Conservation (phyloP, 2,113 vertebrate species). For the Gobiocypris rarus region DNA sequence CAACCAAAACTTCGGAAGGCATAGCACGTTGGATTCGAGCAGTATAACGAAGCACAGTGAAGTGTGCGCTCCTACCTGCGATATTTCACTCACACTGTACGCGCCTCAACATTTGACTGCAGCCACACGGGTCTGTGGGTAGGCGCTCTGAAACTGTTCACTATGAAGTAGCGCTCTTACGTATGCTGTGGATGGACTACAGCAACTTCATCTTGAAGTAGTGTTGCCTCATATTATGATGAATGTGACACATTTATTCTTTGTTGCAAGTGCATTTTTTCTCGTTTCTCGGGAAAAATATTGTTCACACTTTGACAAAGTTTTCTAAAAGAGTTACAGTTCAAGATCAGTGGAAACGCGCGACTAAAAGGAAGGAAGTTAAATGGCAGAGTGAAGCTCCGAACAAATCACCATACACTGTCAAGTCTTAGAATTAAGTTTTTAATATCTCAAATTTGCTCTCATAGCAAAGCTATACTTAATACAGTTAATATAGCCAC, state of each 20-base stretch:
- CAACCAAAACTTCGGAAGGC: slow-evolving; percentile 55
- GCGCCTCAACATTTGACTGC: slow-evolving; percentile 44
- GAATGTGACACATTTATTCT: neutral
- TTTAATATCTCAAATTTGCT: neutral
- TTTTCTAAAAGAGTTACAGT: neutral
- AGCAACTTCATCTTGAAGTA: neutral
- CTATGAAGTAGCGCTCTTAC: slow-evolving; percentile 5
- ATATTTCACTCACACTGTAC: slow-evolving; percentile 25
- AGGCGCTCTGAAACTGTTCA: slow-evolving; percentile 20
- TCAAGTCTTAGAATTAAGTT: neutral
- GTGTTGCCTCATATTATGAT: neutral
- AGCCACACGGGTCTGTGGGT: neutral
- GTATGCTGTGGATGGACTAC: slow-evolving; percentile 13
- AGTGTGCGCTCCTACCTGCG: slow-evolving; percentile 55
- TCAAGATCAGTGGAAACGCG: neutral
- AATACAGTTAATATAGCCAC: neutral
- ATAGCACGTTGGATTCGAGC: slow-evolving; percentile 57
- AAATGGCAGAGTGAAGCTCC: neutral
- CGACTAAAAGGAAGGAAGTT: no score
- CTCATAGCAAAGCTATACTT: neutral
- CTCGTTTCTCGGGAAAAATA: no score
- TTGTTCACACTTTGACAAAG: neutral
- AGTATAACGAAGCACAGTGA: slow-evolving; percentile 44
- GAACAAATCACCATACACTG: neutral
- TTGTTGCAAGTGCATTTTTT: neutral